phyloP scores from a whole-genome alignment of 2,797 vertebrate species.

The Oreonectes daqikongensis region DNA sequence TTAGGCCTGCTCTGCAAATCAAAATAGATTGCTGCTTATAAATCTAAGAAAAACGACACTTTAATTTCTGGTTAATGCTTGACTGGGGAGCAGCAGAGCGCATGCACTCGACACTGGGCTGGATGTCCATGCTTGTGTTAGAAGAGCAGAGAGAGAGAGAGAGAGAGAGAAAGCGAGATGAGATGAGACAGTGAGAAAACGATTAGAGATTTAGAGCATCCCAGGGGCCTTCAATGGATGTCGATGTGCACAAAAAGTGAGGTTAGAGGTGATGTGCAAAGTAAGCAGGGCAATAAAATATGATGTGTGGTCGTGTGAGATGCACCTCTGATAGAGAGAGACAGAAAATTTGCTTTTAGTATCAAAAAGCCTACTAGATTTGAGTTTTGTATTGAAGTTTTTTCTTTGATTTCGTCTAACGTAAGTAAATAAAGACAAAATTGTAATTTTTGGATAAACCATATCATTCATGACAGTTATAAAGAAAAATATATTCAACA shows the following conservation, averaged over 20 bases:
- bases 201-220: constrained; percentile 1
- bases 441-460: neutral
- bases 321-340: neutral
- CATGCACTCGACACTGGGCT: constrained; percentile 23
- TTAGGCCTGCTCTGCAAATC: constrained; percentile 53
- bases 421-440: neutral
- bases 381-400: too few relatives aligned
- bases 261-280: constrained; percentile 47
- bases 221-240: constrained; percentile 30
- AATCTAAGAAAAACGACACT: constrained; percentile 68
- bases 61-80: constrained; percentile 63
- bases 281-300: constrained; percentile 43
- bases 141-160: constrained; percentile 27
- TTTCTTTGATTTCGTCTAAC: too few relatives aligned
- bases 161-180: constrained; percentile 13
- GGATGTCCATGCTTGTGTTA: constrained; percentile 17
- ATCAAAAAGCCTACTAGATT: neutral
- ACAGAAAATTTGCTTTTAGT: neutral
- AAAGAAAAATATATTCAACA: neutral
- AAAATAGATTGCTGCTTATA: constrained; percentile 69
- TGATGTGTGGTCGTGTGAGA: neutral
- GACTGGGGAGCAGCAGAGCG: constrained; percentile 40
- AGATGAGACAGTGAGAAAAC: constrained; percentile 16
- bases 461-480: neutral
- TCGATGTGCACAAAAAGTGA: constrained; percentile 35